Evolutionary conservation across 2,797 vertebrate species (phyloP), one percentile per base, ranked within the genome.

Genomic region (Varecia variegata): DNA sequence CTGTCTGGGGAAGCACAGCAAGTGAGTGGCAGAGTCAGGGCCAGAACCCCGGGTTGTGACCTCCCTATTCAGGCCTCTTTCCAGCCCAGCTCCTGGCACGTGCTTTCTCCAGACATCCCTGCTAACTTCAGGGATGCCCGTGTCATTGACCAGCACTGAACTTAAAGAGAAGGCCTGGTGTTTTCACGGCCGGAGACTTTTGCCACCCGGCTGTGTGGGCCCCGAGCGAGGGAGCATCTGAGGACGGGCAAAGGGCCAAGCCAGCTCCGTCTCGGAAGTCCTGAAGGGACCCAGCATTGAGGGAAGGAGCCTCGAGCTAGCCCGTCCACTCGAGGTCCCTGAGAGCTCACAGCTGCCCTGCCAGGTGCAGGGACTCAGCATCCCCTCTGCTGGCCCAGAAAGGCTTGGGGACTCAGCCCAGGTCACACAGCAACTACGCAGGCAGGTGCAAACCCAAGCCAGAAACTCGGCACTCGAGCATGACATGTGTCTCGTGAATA

Each of bases 271-370:
- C 43, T 11, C 25, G 0, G 1, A 32, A 40, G 86, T 68, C 52
- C 2, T 1, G 7, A 18, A 4, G 74, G 15, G 43, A 67, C 76
- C 68, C 80, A 17, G 52, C 32, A 10, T 71, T 52, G 32, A 50
- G 47, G 13, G n/a, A 7, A 7, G 11, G 50, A 71, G 70, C 14
- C 15, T 30, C 11, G 15, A 58, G 87, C 58, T 0, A 8, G 18
- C 38, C 32, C 30, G 18, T 1, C 3, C 3, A 0, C 7, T 2
- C 0, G 0, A 30, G 70, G 70, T 56, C 1, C 0, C 80, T 15
- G 47, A n/a, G 17, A 0, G 7, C 47, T 58, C 40, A n/a, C 14
- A 13, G 35, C 58, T 35, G 30, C 14, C 38, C 58, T 60, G 10
- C 7, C 11, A 18, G 52, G 52, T 27, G 0, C 40, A 40, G 71